Evolutionary conservation across 2,797 vertebrate genomes (phyloP), one percentile per base, ranked within the genome.

Genomic region (Chrosomus eos): DNA sequence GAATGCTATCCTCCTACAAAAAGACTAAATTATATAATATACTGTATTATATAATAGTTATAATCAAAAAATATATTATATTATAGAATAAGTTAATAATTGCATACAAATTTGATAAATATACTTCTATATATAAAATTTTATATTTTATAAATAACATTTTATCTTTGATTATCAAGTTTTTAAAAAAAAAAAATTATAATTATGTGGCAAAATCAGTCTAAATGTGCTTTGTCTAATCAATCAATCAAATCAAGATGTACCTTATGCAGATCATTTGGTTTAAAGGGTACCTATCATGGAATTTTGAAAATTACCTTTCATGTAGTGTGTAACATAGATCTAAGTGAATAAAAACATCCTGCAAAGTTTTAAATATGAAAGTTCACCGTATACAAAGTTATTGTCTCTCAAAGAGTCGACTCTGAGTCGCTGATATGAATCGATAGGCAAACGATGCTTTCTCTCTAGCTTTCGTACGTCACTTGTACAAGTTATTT

Each of bases 201-300:
- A 60, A 60, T 26, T 1, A 13, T 26, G 10, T 26, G 55, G 3
- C 55, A 60, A 60, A 60, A 26, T 9, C n/a, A 2, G 11, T 28
- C 5, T 66, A n/a, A 70, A 70, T 70, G 10, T 0, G 1, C 21
- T 28, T 40, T 36, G 23, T 26, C 55, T 53, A 36, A 60, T 53
- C n/a, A n/a, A n/a, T n/a, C n/a, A n/a, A n/a, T n/a, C n/a, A n/a
- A n/a, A n/a, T n/a, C 9, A 26, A n/a, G 43, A 14, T 51, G 60
- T 55, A 67, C 60, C 40, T 80, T 45, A 14, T 60, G 75, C 62
- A 62, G 70, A 80, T 66, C 18, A 71, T n/a, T n/a, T 58, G 21
- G 21, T 55, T 55, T n/a, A n/a, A n/a, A n/a, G n/a, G n/a, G n/a
- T n/a, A n/a, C n/a, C n/a, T n/a, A n/a, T n/a, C n/a, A n/a, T n/a